Evolutionary conservation across 2,797 vertebrate species (phyloP), one percentile per base, ranked within the genome.

Genomic region (Sylvilagus floridanus): DNA sequence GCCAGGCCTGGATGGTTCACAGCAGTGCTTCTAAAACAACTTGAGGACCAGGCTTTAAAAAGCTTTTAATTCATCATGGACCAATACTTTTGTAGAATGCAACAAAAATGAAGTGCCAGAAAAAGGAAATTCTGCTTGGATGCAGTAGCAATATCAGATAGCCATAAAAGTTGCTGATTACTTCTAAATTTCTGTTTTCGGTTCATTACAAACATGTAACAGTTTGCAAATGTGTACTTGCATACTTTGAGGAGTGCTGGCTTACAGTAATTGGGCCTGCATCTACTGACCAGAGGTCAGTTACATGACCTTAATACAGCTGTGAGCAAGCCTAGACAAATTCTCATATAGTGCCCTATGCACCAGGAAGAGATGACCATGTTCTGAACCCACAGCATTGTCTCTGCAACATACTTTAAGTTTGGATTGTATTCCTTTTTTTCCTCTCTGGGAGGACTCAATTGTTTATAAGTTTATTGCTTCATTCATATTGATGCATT

Each of bases 241-340:
- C 90, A 47, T 24, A 54, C n/a, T 87, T 89, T 68, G 90, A 82
- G 50, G 14, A 88, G 63, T 14, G 37, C 12, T 35, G 81, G 13
- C 32, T 84, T 92, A 60, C 2, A 65, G 32, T 65, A 87, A 88
- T 5, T 60, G 77, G 76, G 42, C 24, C 26, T 60, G 35, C 13
- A 84, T 86, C 57, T 95, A 28, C 77, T 73, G 35, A 21, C 28
- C 32, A 86, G 75, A 93, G 83, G 4, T 84, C 76, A 85, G 30
- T 72, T 21, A 50, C 69, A n/a, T 90, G 68, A 75, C 54, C 24
- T 32, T 8, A 54, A 52, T 90, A 5, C 68, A 90, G 30, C 1
- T 85, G 73, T 52, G 82, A 88, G 84, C 63, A 30, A 73, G 17
- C 86, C 65, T 96, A 83, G 63, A 77, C 91, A 95, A 90, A 57